Base-by-base conservation (phyloP, 1,140 invertebrate species). In the Lethocerus indicus region DNA sequence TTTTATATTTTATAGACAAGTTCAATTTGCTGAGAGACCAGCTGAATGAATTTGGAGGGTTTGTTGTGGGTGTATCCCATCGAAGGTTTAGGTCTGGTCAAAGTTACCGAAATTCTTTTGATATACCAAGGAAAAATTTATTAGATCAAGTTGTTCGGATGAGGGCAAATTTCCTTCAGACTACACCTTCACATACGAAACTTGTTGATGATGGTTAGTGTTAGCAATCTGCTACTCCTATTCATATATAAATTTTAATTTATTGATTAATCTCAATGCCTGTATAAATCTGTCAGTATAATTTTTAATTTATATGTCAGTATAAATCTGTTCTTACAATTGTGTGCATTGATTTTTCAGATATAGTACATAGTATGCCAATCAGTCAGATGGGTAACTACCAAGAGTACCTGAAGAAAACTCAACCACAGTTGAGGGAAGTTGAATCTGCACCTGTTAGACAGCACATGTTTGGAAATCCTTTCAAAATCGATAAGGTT, bases 331-430 rank as follows among this genome's bases (percentile, higher is more conserved):
- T n/a, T n/a, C n/a, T n/a, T n/a, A n/a, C n/a, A n/a, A n/a, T n/a
- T n/a, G n/a, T n/a, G n/a, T n/a, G n/a, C n/a, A 20, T 43, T 43
- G 12, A 39, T 28, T 50, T 57, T 63, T 4, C 57, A 75, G 93
- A 98, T 68, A 81, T 83, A 53, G 73, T 88, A 12, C 92, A 97
- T 65, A 92, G 85, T 52, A 81, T 95, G 72, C 91, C 93, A 1
- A 87, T 98, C 20, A 80, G 87, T 41, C 90, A 97, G 66, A 98
- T 98, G 94, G 93, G 93, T 58, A 97, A 98, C 71, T 98, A 97
- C 67, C 92, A 97, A 67, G 92, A 97, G 65, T 96, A 97, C 64
- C 69, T 97, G 26, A 96, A 96, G 68, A 79, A 87, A 42, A 83
- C 88, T 73, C 85, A 87, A 44, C 84, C 87, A 28, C 87, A 88